Base-by-base conservation (phyloP, 2,888 invertebrate genomes). In the Proisotoma minuta region DNA sequence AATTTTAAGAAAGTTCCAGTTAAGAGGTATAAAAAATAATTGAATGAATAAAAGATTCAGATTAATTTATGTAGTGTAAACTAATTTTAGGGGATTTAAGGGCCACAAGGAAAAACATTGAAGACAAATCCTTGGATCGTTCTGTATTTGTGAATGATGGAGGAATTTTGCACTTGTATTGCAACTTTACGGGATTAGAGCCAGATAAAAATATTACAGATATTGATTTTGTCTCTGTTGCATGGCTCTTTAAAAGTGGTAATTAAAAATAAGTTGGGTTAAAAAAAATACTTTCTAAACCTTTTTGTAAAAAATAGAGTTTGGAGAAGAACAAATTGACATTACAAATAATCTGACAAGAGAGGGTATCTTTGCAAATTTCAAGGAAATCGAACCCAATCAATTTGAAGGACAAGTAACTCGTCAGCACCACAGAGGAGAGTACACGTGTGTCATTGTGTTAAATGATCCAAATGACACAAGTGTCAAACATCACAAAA, bases 171-270 rank as follows among this genome's bases (percentile, higher is more conserved):
- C 4, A 57, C 20, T 23, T 66, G 10, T 66, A 57, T 40, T 66
- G 66, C 39, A 61, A 66, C 39, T 34, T 23, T 18, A 58, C 61
- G 8, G 63, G 63, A 20, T 22, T 58, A 1, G n/a, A 54, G 18
- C 12, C 49, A 15, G 3, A 23, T 2, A 29, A 50, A 15, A 39
- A 51, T 40, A 34, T 34, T 34, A 34, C 8, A 10, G 34, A 34
- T 34, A 34, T 34, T 15, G 34, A 34, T 34, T 34, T 10, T 15
- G 34, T 34, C 8, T 20, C 20, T 10, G 20, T 66, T 2, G 43
- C 48, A 0, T 66, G 66, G 66, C n/a, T n/a, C n/a, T 57, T n/a
- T 34, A 57, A 57, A 66, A 60, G 66, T 63, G 50, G 8, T 52
- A 27, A n/a, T n/a, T n/a, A n/a, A n/a, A 34, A 28, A 20, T 24